Base-by-base conservation (phyloP, 2,797 vertebrate species). In the Galaxias olidus region DNA sequence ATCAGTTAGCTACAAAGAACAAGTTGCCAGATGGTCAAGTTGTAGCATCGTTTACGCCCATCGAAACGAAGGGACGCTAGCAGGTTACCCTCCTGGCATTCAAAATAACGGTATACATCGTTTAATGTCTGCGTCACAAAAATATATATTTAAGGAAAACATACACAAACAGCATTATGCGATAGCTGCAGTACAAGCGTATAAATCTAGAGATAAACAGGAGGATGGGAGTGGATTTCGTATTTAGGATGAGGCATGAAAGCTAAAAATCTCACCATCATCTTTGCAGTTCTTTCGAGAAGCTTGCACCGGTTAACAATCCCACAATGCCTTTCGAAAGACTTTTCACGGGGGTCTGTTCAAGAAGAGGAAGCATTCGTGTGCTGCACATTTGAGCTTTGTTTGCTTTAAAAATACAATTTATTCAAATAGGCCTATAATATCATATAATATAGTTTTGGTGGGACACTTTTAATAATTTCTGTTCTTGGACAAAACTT, bases 261-360 rank as follows among this genome's bases (percentile, higher is more conserved):
- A 5, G 80, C 77, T 83, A 82, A 54, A 17, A 67, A 62, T 87
- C 92, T 92, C 86, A 93, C 92, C 92, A 93, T 92, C 92, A 93
- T 93, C 86, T 88, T 90, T 71, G 86, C 90, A 56, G 86, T 80
- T 88, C 66, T 71, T 89, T 91, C 87, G 85, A 91, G 87, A 91
- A 89, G 81, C 84, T 79, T 57, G 57, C 8, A 15, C 81, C 81
- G 85, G 86, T 61, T 43, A 66, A 30, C 53, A 0, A 55, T 76
- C 89, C 89, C 88, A 90, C 59, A 90, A 89, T 89, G 85, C 89
- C 20, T 76, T 88, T 48, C 88, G 82, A 52, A 0, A 44, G 7
- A 1, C 1, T 1, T 4, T n/a, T n/a, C 20, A 0, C 0, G 0
- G 11, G 49, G 68, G 12, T 41, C 6, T 57, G 74, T 88, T 88